These are phyloP conservation scores for Saguinus imperator DNA, from an alignment of 2,113 vertebrate species.

Conservation along the genomic window DNA sequence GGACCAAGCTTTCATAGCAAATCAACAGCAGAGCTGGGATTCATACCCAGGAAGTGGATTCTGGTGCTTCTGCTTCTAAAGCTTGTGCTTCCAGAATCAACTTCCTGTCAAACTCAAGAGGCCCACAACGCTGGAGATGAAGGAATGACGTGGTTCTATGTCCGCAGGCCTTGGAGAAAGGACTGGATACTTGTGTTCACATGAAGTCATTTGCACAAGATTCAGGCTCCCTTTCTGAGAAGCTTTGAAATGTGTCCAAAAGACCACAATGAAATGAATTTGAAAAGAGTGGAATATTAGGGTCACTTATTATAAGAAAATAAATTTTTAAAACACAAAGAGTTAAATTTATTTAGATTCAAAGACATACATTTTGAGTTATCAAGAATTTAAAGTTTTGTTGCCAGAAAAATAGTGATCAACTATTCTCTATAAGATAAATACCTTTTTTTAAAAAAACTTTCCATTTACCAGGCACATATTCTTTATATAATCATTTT, in stretches of 20 bases:
- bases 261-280: not conserved
- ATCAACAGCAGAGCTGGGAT: not conserved
- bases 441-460: not conserved
- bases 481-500: not conserved
- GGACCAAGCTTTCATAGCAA: not conserved
- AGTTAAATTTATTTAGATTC: not conserved
- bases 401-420: not conserved
- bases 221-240: not conserved
- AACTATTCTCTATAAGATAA: not conserved
- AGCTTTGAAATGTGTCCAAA: not conserved
- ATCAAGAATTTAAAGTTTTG: not conserved
- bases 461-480: too few relatives aligned
- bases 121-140: too few relatives aligned
- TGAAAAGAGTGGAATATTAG: not conserved
- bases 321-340: not conserved
- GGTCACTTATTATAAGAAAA: not conserved
- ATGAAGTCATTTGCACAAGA: not conserved
- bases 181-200: rapidly evolving
- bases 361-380: not conserved
- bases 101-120: not conserved
- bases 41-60: not conserved
- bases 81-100: too few relatives aligned
- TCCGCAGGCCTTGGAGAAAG: rapidly evolving
- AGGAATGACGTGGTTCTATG: rapidly evolving
- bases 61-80: not conserved